A percentile compares a stretch with the other conserved stretches of the same genome.
Conservation (phyloP, 2,113 vertebrate genomes). For the Halichoeres trimaculatus region DNA sequence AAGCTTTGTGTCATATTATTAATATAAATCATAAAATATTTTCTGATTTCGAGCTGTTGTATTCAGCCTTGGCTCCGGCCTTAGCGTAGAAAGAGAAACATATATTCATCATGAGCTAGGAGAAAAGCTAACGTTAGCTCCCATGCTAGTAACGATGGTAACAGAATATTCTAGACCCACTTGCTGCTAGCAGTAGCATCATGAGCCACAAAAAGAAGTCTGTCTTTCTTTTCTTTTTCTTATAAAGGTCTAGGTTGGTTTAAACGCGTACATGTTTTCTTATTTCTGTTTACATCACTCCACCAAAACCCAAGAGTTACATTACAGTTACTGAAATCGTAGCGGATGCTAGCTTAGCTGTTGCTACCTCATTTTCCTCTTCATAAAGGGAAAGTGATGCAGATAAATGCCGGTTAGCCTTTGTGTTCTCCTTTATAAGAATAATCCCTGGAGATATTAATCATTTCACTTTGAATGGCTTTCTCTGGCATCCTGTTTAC, state of each 20-base stretch:
- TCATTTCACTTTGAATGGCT: too few relatives aligned
- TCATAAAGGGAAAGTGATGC: too few relatives aligned
- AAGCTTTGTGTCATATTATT: neutral
- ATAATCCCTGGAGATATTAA: too few relatives aligned
- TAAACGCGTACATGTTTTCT: too few relatives aligned
- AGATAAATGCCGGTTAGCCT: accelerated
- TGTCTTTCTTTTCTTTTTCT: too few relatives aligned
- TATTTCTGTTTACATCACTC: accelerated
- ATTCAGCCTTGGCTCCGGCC: neutral
- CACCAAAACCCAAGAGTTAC: too few relatives aligned
- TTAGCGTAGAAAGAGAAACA: neutral
- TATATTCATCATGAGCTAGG: neutral
- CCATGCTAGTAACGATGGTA: slow-evolving; percentile 73
- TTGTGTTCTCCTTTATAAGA: too few relatives aligned
- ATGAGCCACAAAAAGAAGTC: neutral
- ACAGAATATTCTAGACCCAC: slow-evolving; percentile 75
- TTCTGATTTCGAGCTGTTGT: neutral
- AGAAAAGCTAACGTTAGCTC: slow-evolving; percentile 31
- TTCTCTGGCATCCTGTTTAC: too few relatives aligned
- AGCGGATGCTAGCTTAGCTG: neutral
- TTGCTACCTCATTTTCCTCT: too few relatives aligned
- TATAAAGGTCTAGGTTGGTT: accelerated
- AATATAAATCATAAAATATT: too few relatives aligned
- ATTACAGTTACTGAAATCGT: neutral
- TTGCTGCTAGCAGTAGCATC: slow-evolving; percentile 34